These are phyloP conservation scores for Pseudorectes ferrugineus DNA, from an alignment of 2,113 vertebrate genomes.

Conservation along the genomic window DNA sequence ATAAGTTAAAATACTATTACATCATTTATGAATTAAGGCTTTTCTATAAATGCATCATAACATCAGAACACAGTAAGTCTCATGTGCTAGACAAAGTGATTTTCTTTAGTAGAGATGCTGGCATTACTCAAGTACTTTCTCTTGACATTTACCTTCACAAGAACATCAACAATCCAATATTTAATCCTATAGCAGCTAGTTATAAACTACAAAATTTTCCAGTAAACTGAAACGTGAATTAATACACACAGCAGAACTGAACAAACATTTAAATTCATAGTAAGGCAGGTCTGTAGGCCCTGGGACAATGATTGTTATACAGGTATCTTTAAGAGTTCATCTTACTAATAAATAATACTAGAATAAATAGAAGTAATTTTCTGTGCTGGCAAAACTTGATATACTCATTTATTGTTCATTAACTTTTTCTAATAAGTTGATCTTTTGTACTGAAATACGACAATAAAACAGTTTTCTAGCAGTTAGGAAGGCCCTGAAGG, in stretches of 20 bases:
- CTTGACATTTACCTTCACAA: not conserved
- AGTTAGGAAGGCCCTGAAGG: not conserved
- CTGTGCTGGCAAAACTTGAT: not conserved
- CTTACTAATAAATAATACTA: not conserved
- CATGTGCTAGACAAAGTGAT: not conserved
- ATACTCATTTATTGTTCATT: not conserved
- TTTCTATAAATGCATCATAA: not conserved
- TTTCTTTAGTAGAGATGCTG: not conserved
- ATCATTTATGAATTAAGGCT: not conserved
- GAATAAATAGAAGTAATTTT: not conserved
- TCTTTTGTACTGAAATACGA: not conserved
- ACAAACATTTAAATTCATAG: not conserved
- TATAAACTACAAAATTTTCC: not conserved
- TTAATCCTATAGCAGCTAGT: not conserved
- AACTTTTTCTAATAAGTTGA: not conserved
- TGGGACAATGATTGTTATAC: not conserved
- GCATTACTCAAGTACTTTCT: not conserved
- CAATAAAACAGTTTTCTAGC: not conserved
- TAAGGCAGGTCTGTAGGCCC: not conserved
- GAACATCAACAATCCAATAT: not conserved
- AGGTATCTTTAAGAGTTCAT: not conserved
- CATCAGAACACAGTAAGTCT: not conserved
- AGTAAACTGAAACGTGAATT: not conserved
- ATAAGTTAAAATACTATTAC: not conserved
- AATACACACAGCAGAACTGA: not conserved